Conservation (phyloP, 2,113 vertebrate species). For the Parus major region DNA sequence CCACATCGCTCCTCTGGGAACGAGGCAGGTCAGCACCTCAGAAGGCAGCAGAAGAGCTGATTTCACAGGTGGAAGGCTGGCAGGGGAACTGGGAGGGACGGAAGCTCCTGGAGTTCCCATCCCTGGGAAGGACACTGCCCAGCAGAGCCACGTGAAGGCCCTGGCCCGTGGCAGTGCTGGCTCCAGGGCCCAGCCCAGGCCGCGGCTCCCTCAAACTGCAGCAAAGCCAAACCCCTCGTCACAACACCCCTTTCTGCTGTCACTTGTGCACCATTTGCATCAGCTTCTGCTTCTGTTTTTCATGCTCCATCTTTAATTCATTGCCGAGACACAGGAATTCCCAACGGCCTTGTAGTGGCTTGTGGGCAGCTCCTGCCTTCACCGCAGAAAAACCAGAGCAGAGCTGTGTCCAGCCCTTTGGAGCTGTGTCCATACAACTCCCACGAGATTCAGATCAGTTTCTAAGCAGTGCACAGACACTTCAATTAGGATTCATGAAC, state of each 20-base stretch:
- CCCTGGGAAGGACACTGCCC: not conserved
- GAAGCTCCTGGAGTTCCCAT: not conserved
- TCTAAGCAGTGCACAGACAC: not conserved
- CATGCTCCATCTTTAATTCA: not conserved
- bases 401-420: not conserved
- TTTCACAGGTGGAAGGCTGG: not conserved
- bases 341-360: not conserved
- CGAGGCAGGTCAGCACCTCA: not conserved
- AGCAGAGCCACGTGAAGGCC: not conserved
- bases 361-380: not conserved
- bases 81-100: not conserved
- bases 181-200: not conserved
- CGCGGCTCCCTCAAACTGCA: accelerated
- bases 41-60: not conserved
- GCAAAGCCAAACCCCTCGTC: accelerated
- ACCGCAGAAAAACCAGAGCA: not conserved
- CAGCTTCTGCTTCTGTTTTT: not conserved
- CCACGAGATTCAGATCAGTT: accelerated
- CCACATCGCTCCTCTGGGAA: accelerated
- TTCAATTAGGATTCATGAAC: not conserved
- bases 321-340: not conserved
- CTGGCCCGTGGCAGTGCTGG: accelerated
- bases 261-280: not conserved
- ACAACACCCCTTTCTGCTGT: not conserved
- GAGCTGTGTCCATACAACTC: not conserved